Conservation (phyloP, 2,113 vertebrate species). For the Polypterus bichir region DNA sequence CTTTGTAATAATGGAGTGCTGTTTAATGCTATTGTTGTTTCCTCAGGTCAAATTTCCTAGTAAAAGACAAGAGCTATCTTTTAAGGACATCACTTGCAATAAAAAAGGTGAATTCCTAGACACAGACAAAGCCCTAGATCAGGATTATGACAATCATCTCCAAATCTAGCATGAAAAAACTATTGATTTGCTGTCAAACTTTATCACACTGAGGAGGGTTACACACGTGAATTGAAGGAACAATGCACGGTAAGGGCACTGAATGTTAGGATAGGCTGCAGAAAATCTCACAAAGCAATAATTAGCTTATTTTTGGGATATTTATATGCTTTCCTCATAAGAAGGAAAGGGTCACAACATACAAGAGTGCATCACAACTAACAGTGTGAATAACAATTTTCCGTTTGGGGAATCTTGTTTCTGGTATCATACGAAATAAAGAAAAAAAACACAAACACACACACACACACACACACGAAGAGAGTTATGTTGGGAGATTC, state of each 20-base stretch:
- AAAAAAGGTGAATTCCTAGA: slow-evolving; percentile 43
- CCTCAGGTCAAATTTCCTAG: too few species aligned
- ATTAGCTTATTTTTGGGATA: slow-evolving; percentile 27
- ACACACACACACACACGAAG: too few species aligned
- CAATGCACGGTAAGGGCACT: slow-evolving; percentile 49
- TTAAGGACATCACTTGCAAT: slow-evolving; percentile 50
- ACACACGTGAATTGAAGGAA: slow-evolving; percentile 37
- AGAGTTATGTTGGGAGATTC: too few species aligned
- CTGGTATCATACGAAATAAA: too few species aligned
- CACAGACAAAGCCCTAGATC: slow-evolving; percentile 54
- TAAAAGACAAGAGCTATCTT: slow-evolving; percentile 29
- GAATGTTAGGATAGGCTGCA: slow-evolving; percentile 41
- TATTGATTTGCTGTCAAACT: slow-evolving; percentile 90
- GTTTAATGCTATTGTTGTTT: too few species aligned
- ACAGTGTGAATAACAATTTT: too few species aligned
- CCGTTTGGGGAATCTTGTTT: too few species aligned
- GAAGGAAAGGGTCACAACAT: not conserved
- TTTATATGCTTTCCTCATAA: not conserved
- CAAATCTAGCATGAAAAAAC: slow-evolving; percentile 66
- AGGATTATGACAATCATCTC: slow-evolving; percentile 65
- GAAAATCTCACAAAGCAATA: slow-evolving; percentile 34
- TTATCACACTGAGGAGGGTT: slow-evolving; percentile 63
- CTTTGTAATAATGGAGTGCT: too few species aligned
- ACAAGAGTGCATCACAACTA: too few species aligned
- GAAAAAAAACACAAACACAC: too few species aligned